These are phyloP conservation scores for Sycophaga agraensis DNA, from an alignment of 1,140 invertebrate genomes.

Conservation along the genomic window DNA sequence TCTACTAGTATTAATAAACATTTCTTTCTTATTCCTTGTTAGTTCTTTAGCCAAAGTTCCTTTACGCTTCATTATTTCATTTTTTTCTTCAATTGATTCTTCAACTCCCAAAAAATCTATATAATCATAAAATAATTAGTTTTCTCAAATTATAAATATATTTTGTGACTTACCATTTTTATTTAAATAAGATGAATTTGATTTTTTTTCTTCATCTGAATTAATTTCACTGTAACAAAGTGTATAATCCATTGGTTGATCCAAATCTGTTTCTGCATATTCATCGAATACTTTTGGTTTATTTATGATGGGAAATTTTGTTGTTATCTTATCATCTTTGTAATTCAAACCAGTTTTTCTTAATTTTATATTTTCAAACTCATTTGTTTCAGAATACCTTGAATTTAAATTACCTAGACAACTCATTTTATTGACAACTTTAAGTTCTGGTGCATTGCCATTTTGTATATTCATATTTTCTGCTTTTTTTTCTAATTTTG, in stretches of 20 bases:
- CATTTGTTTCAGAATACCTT: not conserved
- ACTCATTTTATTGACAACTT: not conserved
- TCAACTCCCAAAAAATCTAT: slow-evolving; percentile 13
- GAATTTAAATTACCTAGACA: not conserved
- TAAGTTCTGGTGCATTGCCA: not conserved
- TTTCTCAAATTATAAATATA: not conserved
- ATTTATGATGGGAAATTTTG: not conserved
- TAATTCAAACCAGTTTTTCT: slow-evolving; percentile 1
- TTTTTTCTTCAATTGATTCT: slow-evolving; percentile 10
- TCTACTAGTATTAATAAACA: slow-evolving; percentile 21
- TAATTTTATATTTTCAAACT: slow-evolving; percentile 12
- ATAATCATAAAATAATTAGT: not conserved
- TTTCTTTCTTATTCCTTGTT: slow-evolving; percentile 21
- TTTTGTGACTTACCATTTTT: slow-evolving; percentile 15
- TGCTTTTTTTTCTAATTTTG: slow-evolving; percentile 14
- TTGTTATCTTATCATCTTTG: not conserved
- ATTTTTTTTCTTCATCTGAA: slow-evolving; percentile 18
- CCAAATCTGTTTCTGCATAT: slow-evolving; percentile 20
- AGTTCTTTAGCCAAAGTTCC: slow-evolving; percentile 5
- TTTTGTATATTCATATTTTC: not conserved
- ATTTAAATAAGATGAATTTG: not conserved
- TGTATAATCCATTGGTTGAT: slow-evolving; percentile 24
- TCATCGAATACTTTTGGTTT: slow-evolving; percentile 8
- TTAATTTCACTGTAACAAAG: slow-evolving; percentile 20
- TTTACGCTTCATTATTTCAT: slow-evolving; percentile 6